Evolutionary conservation across 2,888 invertebrate species (phyloP).

Genomic region (Atethmia centrago): DNA sequence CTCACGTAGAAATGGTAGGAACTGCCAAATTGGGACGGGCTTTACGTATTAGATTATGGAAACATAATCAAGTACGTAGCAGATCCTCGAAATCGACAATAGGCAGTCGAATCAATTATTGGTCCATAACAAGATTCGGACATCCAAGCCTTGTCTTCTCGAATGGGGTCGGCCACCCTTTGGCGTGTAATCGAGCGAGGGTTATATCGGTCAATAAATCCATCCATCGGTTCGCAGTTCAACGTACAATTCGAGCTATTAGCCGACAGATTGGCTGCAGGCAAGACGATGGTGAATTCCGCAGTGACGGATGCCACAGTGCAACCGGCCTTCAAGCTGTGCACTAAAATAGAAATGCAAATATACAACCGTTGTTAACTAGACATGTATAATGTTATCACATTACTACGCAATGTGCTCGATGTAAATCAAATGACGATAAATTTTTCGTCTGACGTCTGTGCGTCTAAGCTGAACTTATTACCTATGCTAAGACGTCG

Average conservation of each 20-base stretch:
- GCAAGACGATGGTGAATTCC: conserved; percentile 75
- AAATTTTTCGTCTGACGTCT: conserved; percentile 36
- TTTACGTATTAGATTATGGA: conserved; percentile 44
- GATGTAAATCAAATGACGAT: conserved; percentile 49
- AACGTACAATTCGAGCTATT: conserved; percentile 68
- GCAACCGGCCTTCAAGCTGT: conserved; percentile 60
- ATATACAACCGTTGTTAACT: conserved; percentile 60
- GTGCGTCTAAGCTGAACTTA: conserved; percentile 41
- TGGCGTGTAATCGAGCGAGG: conserved; percentile 52
- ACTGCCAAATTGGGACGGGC: conserved; percentile 16
- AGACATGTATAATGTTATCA: conserved; percentile 46
- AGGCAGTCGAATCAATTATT: conserved; percentile 48
- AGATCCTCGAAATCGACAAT: conserved; percentile 41
- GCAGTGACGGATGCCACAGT: conserved; percentile 71
- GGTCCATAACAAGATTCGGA: conserved; percentile 51
- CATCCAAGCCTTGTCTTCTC: conserved; percentile 47
- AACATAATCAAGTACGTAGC: conserved; percentile 35
- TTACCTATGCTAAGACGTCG: conserved; percentile 21
- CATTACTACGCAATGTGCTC: conserved; percentile 54
- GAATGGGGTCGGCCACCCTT: conserved; percentile 59
- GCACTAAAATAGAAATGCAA: conserved; percentile 69
- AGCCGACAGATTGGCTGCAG: conserved; percentile 73
- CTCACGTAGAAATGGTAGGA: conserved; percentile 9
- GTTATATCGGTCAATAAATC: conserved; percentile 70
- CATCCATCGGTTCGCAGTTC: conserved; percentile 59